Conservation (phyloP, 2,888 invertebrate genomes). For the Parochlus steinenii region DNA sequence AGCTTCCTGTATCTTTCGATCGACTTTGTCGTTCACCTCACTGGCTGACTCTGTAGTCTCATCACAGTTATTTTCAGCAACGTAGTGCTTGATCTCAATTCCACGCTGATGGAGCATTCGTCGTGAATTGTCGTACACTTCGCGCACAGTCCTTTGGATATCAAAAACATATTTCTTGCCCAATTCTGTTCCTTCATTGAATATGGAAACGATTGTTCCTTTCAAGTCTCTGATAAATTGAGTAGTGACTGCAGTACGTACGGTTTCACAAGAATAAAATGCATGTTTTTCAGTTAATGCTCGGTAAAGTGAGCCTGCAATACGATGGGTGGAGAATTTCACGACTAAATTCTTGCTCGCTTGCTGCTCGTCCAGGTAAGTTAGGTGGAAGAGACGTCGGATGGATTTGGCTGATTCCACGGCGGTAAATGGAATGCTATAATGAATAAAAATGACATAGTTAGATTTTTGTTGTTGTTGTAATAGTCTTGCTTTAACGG, state of each 20-base stretch:
- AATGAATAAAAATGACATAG: conserved; percentile 17
- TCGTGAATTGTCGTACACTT: conserved; percentile 76
- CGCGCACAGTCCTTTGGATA: conserved; percentile 72
- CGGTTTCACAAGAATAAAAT: conserved; percentile 85
- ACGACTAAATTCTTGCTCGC: conserved; percentile 51
- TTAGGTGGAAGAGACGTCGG: conserved; percentile 55
- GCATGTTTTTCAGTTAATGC: conserved; percentile 85
- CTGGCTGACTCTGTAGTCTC: conserved; percentile 16
- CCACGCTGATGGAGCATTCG: conserved; percentile 47
- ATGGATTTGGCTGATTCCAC: conserved; percentile 65
- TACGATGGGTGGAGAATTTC: conserved; percentile 63
- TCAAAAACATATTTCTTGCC: conserved; percentile 86
- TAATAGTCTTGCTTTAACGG: background rate
- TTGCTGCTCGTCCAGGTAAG: conserved; percentile 52
- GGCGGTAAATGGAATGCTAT: conserved; percentile 64
- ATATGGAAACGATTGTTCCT: conserved; percentile 79
- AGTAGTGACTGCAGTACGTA: conserved; percentile 69
- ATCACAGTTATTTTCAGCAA: conserved; percentile 13
- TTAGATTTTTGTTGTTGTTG: no score
- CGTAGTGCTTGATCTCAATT: conserved; percentile 19
- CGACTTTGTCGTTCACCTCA: conserved; percentile 1
- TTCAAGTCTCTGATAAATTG: conserved; percentile 80
- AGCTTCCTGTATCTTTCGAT: conserved; percentile 45
- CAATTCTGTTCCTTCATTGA: conserved; percentile 71
- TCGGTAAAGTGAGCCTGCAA: conserved; percentile 67